Evolutionary conservation across 2,888 invertebrate genomes (phyloP), one percentile per base, ranked within the genome.

Genomic region (Doris montereyensis): DNA sequence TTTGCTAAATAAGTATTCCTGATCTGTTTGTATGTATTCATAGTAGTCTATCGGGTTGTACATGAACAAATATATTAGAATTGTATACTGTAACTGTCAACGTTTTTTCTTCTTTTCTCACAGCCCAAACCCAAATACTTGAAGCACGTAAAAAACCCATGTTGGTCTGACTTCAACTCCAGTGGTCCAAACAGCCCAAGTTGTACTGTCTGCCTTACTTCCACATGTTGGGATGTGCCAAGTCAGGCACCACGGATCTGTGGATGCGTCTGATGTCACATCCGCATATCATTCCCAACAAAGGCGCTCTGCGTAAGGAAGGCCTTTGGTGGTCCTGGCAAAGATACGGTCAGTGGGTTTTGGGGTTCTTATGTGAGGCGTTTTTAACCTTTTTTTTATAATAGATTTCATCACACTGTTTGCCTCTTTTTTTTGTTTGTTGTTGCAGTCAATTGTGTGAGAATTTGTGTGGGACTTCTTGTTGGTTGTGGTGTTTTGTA

Each of bases 211-310:
- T 82, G 57, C 84, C 83, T 1, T 82, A 81, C 82, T 83, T 82
- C 67, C 81, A 83, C 65, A 81, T 83, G 70, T 77, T 84, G 21
- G 82, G 84, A 41, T 81, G 81, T 77, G 82, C 82, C 76, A 83
- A 84, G 68, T 80, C 80, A 58, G 80, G 79, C 8, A 81, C 84
- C n/a, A 84, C 84, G 8, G 82, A 82, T 72, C 65, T 83, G 21
- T 81, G 70, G 76, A 72, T 65, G 62, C 68, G 83, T 17, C 76
- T 84, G 8, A 70, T 73, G 60, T 58, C 77, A 21, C 83, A 83
- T 71, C 80, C 79, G 0, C 80, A 81, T 17, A 77, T 83, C 24
- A 57, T 83, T 17, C 35, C 75, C 34, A 82, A 82, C 52, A 24
- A 72, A 28, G 83, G 81, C 3, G 26, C 76, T 5, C 73, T 81